phyloP scores from a whole-genome alignment of 2,797 vertebrate species.

The Brachyrhaphis roseni region DNA sequence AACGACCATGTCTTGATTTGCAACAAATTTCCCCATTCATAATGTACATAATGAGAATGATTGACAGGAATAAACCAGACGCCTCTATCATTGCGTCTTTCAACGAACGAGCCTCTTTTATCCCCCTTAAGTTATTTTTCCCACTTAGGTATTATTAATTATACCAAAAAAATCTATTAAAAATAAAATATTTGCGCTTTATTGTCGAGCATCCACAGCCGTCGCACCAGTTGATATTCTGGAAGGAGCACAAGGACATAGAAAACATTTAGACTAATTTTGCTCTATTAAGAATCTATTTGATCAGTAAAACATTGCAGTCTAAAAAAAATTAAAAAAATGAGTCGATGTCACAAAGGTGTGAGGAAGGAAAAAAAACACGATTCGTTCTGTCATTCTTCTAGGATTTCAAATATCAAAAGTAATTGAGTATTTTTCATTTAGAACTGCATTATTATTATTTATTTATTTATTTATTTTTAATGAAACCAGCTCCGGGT shows the following conservation, averaged over 20 bases:
- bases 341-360: background rate
- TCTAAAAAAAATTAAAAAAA: background rate
- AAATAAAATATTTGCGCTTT: background rate
- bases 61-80: background rate
- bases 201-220: background rate
- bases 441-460: background rate
- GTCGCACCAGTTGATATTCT: conserved; percentile 13
- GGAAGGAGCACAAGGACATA: background rate
- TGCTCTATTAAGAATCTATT: background rate
- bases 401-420: background rate
- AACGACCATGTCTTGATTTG: background rate
- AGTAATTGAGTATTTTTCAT: background rate
- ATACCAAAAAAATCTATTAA: background rate
- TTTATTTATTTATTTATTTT: too few relatives aligned
- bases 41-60: background rate
- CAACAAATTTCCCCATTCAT: background rate
- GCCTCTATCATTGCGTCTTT: background rate
- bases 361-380: too few relatives aligned
- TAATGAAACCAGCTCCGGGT: background rate
- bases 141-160: background rate
- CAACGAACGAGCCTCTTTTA: background rate
- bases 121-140: background rate
- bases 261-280: background rate
- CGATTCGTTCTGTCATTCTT: background rate
- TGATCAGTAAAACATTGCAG: background rate